phyloP scores from a whole-genome alignment of 2,888 invertebrate genomes.

The Julus scanicus region DNA sequence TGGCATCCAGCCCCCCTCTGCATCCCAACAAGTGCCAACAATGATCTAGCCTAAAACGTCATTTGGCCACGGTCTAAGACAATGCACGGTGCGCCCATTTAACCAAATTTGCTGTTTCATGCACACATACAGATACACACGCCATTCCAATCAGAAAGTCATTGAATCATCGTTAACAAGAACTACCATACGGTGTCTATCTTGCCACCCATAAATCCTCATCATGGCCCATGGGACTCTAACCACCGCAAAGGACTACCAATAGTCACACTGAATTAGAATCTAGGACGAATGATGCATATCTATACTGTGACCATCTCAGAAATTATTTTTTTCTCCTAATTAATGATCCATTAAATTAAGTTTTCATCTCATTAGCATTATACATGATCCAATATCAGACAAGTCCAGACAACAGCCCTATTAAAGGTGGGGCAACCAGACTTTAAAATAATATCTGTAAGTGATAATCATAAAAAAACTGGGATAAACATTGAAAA shows the following conservation, averaged over 20 bases:
- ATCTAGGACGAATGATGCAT: not conserved
- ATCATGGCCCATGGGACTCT: not conserved
- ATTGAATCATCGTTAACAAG: slow-evolving; percentile 31
- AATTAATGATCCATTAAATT: no score
- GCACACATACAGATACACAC: slow-evolving; percentile 8
- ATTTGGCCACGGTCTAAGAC: slow-evolving; percentile 45
- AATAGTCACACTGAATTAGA: not conserved
- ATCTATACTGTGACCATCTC: not conserved
- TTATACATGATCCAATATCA: no score
- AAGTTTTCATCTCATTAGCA: no score
- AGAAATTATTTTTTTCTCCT: no score
- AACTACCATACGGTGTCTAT: not conserved
- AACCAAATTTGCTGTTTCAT: slow-evolving; percentile 33
- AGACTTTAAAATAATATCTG: no score
- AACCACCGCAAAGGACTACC: not conserved
- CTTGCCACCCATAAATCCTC: not conserved
- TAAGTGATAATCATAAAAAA: no score
- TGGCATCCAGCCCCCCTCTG: not conserved
- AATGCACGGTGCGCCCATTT: slow-evolving; percentile 20
- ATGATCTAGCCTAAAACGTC: slow-evolving; percentile 39
- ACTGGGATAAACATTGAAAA: no score
- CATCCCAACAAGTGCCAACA: not conserved
- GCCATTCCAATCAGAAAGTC: slow-evolving; percentile 5
- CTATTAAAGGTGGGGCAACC: no score
- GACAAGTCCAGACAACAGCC: no score